phyloP scores from a whole-genome alignment of 2,888 invertebrate species.

The Orthonevra nobilis region DNA sequence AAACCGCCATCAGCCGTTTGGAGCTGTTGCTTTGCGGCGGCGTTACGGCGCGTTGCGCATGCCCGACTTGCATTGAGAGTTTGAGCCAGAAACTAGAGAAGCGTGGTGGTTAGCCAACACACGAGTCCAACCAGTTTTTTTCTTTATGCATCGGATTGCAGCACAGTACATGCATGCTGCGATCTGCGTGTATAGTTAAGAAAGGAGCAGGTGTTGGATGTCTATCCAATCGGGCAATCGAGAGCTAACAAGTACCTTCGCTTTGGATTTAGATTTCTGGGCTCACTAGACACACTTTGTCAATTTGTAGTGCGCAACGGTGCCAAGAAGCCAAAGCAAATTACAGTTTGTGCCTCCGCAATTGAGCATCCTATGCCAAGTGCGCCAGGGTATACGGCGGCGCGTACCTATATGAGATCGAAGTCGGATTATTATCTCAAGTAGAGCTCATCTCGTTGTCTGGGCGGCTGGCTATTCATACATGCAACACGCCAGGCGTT shows the following conservation, averaged over 20 bases:
- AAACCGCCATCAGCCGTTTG: constrained; percentile 6
- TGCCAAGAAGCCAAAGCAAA: constrained; percentile 66
- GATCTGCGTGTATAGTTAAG: constrained; percentile 49
- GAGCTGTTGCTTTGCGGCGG: constrained; percentile 14
- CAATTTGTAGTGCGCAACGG: constrained; percentile 58
- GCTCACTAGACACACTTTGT: constrained; percentile 69
- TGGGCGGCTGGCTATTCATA: neutral
- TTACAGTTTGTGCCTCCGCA: constrained; percentile 54
- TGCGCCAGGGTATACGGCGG: no score
- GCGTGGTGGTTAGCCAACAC: constrained; percentile 52
- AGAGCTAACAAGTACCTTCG: constrained; percentile 60
- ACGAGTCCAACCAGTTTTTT: constrained; percentile 64
- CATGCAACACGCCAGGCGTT: constrained; percentile 53
- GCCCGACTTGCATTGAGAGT: neutral
- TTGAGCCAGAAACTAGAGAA: constrained; percentile 58
- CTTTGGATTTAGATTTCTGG: constrained; percentile 4
- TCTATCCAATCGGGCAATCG: constrained; percentile 60
- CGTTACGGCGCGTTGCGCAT: no score
- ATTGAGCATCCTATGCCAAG: constrained; percentile 32
- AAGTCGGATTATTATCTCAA: constrained; percentile 68
- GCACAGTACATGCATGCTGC: no score
- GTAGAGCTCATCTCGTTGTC: constrained; percentile 64
- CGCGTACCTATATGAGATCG: constrained; percentile 33
- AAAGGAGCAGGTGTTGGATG: constrained; percentile 70
- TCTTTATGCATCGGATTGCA: neutral